phyloP scores from a whole-genome alignment of 2,888 invertebrate genomes.

The Drosophila siamana region DNA sequence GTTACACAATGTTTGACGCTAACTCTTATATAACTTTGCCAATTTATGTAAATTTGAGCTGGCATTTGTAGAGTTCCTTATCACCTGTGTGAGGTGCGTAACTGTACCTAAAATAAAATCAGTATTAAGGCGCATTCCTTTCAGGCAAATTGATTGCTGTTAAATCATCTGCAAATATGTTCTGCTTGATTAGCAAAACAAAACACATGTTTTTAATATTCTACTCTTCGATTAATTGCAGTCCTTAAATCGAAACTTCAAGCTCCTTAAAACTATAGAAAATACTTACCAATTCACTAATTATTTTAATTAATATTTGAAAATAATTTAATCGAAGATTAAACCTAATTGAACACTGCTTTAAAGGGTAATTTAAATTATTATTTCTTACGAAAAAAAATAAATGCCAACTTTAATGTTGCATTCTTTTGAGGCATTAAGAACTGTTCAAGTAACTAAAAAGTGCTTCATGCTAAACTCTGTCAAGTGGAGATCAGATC shows the following conservation, averaged over 20 bases:
- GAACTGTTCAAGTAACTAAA: neutral
- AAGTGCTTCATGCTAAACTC: neutral
- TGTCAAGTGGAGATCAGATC: neutral
- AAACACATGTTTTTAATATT: no score
- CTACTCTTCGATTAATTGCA: no score
- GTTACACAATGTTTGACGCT: constrained; percentile 5
- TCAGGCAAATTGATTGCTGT: neutral
- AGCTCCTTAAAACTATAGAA: neutral
- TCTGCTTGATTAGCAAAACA: no score
- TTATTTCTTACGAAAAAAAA: no score
- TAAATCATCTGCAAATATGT: no score
- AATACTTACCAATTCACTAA: neutral
- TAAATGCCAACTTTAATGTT: neutral
- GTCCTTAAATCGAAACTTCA: no score
- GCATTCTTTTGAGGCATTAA: neutral
- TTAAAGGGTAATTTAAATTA: no score
- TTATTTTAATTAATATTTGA: neutral
- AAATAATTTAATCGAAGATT: no score
- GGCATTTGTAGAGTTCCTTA: no score
- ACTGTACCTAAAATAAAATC: neutral
- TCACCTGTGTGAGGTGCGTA: neutral
- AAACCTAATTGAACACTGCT: no score
- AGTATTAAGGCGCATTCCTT: neutral
- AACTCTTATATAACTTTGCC: neutral
- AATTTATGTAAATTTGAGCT: neutral